Evolutionary conservation across 1,140 invertebrate species (phyloP).

Genomic region (Conus ventricosus): DNA sequence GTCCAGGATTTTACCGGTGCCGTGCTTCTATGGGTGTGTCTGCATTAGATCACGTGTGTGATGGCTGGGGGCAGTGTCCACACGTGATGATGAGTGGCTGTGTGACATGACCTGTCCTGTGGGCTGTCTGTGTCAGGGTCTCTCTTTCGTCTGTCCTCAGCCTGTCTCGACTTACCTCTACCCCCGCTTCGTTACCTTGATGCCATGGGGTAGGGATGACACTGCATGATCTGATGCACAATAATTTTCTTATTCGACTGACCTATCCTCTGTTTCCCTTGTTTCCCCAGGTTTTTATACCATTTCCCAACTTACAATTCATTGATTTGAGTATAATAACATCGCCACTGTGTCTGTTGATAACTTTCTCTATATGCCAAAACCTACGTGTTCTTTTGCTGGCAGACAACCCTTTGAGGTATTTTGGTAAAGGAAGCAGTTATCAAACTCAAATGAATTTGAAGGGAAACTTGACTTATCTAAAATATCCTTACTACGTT

Average conservation of each 20-base stretch:
- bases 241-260: neutral
- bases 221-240: neutral
- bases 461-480: neutral
- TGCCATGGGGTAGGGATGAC: neutral
- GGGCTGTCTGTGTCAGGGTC: constrained; percentile 17
- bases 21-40: constrained; percentile 10
- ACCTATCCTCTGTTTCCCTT: neutral
- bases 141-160: neutral
- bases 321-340: constrained; percentile 37
- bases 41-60: constrained; percentile 27
- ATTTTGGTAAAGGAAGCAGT: neutral
- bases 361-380: neutral
- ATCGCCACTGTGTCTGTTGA: neutral
- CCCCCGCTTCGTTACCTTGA: neutral
- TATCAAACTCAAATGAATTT: neutral
- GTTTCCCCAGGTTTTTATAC: neutral
- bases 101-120: constrained; percentile 13
- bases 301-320: neutral
- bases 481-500: neutral
- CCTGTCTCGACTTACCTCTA: neutral
- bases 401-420: neutral
- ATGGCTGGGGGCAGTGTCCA: constrained; percentile 34
- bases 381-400: constrained; percentile 30
- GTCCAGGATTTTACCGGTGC: constrained; percentile 38
- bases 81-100: constrained; percentile 21